Base-by-base conservation (phyloP, 2,113 vertebrate species). In the Tenebrosternarchus preto region DNA sequence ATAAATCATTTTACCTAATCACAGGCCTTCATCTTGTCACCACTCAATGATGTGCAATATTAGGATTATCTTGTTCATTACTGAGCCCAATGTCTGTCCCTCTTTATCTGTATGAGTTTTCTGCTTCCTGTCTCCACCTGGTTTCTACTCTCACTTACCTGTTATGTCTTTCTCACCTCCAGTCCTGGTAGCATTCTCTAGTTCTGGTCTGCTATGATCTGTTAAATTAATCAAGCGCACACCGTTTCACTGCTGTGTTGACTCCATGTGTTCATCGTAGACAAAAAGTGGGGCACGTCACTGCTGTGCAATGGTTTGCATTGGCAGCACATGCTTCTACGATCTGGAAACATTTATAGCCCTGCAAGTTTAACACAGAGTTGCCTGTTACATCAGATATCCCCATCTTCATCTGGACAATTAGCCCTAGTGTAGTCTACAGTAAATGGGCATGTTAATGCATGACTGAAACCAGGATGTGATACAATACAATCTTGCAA, bases 91-190 rank as follows among this genome's bases (percentile, higher is more conserved):
- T 9, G 11, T 43, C 39, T 43, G 39, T 43, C 6, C 39, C 39
- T 9, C 39, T 8, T 43, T 5, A 7, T 43, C 39, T 5, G 6
- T 43, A 1, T 9, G n/a, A n/a, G 39, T 43, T 9, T 43, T 9
- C 39, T 43, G 39, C 39, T 43, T 43, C 39, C 39, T 43, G 2
- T 43, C 39, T 43, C 39, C 43, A 12, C 43, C 9, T 50, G 1
- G 12, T 9, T 15, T 12, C 43, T 15, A 12, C 43, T 87, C 84
- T 86, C 81, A 75, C 67, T 91, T 16, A 88, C 75, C 25, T 88
- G 89, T 80, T 72, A 60, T 20, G 76, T 0, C 55, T n/a, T 59
- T n/a, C 4, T n/a, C 56, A 59, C 4, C 1, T 19, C 4, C 20
- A 56, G 15, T 12, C 6, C 11, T 43, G 43, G 43, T 12, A 43